Evolutionary conservation across 2,113 vertebrate species (phyloP).

Genomic region (Paradisaea rubra): DNA sequence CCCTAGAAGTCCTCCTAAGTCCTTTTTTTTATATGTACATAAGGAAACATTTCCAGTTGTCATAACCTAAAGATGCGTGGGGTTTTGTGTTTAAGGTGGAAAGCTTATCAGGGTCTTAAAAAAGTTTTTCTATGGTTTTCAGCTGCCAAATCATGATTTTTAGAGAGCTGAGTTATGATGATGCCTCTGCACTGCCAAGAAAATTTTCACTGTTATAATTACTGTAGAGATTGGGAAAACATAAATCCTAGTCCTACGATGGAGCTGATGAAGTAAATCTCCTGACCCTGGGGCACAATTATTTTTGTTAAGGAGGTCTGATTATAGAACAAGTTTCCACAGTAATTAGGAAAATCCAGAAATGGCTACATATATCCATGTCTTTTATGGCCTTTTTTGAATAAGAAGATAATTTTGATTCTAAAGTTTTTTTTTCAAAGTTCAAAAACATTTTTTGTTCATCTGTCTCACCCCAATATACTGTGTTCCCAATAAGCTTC

Average conservation of each 20-base stretch:
- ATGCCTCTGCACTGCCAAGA: not conserved
- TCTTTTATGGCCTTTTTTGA: not conserved
- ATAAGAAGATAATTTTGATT: not conserved
- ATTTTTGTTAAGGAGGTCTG: not conserved
- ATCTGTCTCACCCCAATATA: not conserved
- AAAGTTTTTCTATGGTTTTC: not conserved
- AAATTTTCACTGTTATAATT: not conserved
- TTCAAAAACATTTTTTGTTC: not conserved
- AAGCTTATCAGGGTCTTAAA: not conserved
- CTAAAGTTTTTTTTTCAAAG: not conserved
- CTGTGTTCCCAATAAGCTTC: not conserved
- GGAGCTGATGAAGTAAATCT: not conserved
- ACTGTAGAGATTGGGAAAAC: not conserved
- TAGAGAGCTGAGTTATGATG: not conserved
- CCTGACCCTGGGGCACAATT: not conserved
- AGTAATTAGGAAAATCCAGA: not conserved
- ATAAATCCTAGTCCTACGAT: not conserved
- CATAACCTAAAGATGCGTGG: fast-evolving
- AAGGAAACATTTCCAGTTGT: not conserved
- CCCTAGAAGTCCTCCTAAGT: not conserved
- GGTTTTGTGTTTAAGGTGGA: not conserved
- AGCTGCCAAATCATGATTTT: not conserved
- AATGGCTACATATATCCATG: fast-evolving
- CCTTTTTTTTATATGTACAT: not conserved
- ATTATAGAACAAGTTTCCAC: not conserved